A percentile compares a stretch with the other conserved stretches of the same genome.
Evolutionary conservation across 2,113 vertebrate species (phyloP).

Genomic region (Elephantulus edwardii): DNA sequence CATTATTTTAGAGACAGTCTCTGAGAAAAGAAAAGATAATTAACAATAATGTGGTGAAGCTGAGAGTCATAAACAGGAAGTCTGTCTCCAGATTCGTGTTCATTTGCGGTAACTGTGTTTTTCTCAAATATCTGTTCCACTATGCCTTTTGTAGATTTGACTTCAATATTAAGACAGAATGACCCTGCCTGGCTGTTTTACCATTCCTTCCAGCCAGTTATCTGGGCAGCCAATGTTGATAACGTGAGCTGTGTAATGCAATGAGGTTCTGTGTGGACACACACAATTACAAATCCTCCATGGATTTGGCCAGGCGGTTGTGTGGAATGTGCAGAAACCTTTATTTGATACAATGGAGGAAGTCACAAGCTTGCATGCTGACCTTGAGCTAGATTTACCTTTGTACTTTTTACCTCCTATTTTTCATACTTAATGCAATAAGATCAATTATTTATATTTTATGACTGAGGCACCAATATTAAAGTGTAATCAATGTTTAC

Average conservation of each 20-base stretch:
- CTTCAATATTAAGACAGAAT: neutral
- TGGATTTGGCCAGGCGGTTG: neutral
- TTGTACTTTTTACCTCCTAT: conserved; percentile 23
- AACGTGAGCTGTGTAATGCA: neutral
- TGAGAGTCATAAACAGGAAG: neutral
- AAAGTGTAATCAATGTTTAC: neutral
- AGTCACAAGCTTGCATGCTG: neutral
- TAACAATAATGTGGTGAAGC: neutral
- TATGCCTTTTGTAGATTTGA: neutral
- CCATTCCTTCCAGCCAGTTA: neutral
- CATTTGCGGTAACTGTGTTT: neutral
- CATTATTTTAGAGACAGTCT: neutral
- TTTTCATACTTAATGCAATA: conserved; percentile 56
- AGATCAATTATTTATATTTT: conserved; percentile 55
- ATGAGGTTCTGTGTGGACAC: neutral
- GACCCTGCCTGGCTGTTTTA: neutral
- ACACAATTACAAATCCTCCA: neutral
- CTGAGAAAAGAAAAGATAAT: neutral
- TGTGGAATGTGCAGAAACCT: conserved; percentile 5
- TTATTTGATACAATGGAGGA: neutral
- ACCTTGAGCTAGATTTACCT: conserved; percentile 32
- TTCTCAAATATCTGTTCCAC: conserved; percentile 23
- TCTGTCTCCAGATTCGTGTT: neutral
- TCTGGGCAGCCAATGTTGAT: neutral
- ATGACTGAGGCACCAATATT: neutral